Conservation (phyloP, 2,888 invertebrate species). For the Slavum lentiscoides region DNA sequence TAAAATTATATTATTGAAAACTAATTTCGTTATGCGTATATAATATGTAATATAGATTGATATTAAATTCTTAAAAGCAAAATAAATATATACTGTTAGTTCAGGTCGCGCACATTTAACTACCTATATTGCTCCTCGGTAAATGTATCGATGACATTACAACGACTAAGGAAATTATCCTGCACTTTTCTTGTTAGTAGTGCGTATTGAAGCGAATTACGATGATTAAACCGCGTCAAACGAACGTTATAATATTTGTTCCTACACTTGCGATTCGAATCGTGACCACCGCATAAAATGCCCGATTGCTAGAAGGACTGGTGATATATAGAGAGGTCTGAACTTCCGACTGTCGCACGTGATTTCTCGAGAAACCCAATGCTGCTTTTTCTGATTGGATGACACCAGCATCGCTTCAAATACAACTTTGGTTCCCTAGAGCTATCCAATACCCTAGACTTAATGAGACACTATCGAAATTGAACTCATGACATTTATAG, state of each 20-base stretch:
- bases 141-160: no score
- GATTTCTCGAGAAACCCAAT: conserved; percentile 16
- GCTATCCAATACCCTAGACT: not conserved
- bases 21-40: no score
- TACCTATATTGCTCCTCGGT: no score
- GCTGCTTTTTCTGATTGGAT: not conserved
- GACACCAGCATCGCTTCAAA: not conserved
- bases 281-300: not conserved
- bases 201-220: no score
- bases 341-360: conserved; percentile 17
- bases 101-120: no score
- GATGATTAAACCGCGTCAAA: no score
- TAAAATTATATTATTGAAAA: no score
- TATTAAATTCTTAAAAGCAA: no score
- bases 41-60: no score
- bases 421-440: conserved; percentile 16
- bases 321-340: not conserved
- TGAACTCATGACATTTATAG: not conserved
- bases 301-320: not conserved
- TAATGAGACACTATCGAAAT: not conserved
- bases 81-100: no score
- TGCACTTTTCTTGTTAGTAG: no score
- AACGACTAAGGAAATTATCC: no score
- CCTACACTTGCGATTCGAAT: not conserved
- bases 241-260: not conserved